These are phyloP conservation scores for Calephelis virginiensis DNA, from an alignment of 1,140 invertebrate species.

Conservation along the genomic window DNA sequence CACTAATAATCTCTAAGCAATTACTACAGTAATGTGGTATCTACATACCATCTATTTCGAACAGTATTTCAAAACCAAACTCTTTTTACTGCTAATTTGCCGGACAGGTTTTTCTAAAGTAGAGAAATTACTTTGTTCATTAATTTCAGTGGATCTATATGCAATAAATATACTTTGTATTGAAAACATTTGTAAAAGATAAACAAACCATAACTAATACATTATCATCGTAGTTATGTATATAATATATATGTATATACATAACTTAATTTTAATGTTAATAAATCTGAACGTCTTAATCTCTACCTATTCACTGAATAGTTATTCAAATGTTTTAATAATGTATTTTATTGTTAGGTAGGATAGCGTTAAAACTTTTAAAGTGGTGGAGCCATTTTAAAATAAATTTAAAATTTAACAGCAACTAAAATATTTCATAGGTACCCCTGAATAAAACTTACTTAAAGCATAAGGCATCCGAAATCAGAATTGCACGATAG, in stretches of 20 bases:
- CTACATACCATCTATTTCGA: constrained; percentile 1
- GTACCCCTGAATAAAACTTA: too few species aligned
- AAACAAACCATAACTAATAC: constrained; percentile 6
- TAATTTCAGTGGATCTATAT: not conserved
- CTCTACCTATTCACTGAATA: constrained; percentile 28
- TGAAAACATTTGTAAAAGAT: constrained; percentile 3
- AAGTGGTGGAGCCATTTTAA: too few species aligned
- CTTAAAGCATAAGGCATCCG: too few species aligned
- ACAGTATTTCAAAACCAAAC: not conserved
- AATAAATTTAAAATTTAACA: too few species aligned
- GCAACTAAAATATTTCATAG: too few species aligned
- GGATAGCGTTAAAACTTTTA: too few species aligned
- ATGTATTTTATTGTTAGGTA: too few species aligned
- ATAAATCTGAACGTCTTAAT: constrained; percentile 5
- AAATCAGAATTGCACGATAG: too few species aligned
- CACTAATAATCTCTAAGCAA: constrained; percentile 3
- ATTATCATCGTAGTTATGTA: not conserved
- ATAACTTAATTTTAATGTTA: not conserved
- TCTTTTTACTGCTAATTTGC: not conserved
- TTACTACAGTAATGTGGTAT: constrained; percentile 4
- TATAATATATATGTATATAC: too few species aligned
- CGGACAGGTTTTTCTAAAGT: not conserved
- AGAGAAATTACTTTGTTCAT: not conserved
- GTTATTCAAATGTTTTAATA: too few species aligned
- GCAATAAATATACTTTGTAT: not conserved